Conservation (phyloP, 2,888 invertebrate species). For the Mesochorus sp. region DNA sequence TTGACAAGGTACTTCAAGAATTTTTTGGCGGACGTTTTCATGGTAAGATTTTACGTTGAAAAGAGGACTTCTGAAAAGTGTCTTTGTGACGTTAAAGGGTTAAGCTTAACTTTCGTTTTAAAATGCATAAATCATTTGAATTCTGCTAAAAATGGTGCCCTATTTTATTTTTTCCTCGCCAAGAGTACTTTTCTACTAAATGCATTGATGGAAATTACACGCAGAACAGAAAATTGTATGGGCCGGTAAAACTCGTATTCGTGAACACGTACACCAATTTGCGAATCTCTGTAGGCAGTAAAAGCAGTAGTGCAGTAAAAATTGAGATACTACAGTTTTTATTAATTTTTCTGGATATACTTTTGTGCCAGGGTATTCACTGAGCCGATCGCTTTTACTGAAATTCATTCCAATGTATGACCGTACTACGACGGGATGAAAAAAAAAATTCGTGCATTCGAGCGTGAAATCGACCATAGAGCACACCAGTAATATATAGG, state of each 20-base stretch:
- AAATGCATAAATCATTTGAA: slow-evolving; percentile 16
- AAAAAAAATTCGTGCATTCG: not conserved
- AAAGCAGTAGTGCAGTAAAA: not conserved
- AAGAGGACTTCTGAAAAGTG: too few species aligned
- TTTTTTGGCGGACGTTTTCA: too few species aligned
- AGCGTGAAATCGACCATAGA: not conserved
- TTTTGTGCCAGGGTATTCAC: not conserved
- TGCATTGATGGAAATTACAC: slow-evolving; percentile 51
- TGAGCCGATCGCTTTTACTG: not conserved
- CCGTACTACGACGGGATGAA: not conserved
- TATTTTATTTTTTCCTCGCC: not conserved
- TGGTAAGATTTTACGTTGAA: too few species aligned
- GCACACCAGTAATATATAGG: not conserved
- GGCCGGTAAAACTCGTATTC: not conserved
- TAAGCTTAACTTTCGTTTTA: too few species aligned
- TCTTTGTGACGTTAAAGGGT: slow-evolving; percentile 18
- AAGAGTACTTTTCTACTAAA: slow-evolving; percentile 25
- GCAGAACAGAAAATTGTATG: not conserved
- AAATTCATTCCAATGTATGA: not conserved
- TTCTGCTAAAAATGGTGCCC: slow-evolving; percentile 9
- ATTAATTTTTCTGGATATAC: slow-evolving; percentile 3
- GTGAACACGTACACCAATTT: not conserved
- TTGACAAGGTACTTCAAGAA: too few species aligned
- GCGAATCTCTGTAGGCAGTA: not conserved
- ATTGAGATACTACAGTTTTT: slow-evolving; percentile 15